Base-by-base conservation (phyloP, 1,140 invertebrate genomes). In the Anadara kagoshimensis region DNA sequence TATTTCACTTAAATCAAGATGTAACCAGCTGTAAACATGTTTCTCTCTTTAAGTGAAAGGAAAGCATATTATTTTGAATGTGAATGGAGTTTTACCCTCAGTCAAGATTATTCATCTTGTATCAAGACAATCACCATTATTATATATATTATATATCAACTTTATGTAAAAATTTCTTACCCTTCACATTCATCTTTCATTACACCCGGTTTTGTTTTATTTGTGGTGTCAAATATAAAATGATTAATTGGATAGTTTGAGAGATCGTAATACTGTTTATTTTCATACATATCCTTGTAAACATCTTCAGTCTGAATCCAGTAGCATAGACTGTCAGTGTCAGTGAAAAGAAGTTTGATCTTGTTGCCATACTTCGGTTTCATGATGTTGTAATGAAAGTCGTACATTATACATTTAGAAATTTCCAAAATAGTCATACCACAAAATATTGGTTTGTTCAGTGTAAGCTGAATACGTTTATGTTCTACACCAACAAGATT, bases 301-400 rank as follows among this genome's bases (percentile, higher is more conserved):
- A 72, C 18, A 49, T 72, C 62, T 14, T 20, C 41, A 11, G 62
- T 64, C 24, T 57, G 43, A 47, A 72, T 72, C 29, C 58, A 20
- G 51, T 72, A 72, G 26, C 62, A 63, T 8, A 72, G 43, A 36
- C 69, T 65, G 51, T 66, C 70, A 2, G 70, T 73, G 26, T 73
- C 70, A 0, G 63, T 73, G 22, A 73, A 73, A 8, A 73, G 45
- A 20, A 73, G 56, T 11, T 56, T 56, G 5, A 65, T 20, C 7
- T 45, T 41, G 3, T 59, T 45, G 12, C 45, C 67, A 62, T 69
- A 69, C 45, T 43, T 59, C 24, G 51, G 47, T 43, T 69, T 58
- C 57, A 61, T 69, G 43, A 57, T 20, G 44, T 72, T 72, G 62
- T 65, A 72, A 58, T 72, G 69, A 20, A 72, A 72, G 22, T 72